Evolutionary conservation across 1,140 invertebrate genomes (phyloP).

Genomic region (Leptopilina boulardi): DNA sequence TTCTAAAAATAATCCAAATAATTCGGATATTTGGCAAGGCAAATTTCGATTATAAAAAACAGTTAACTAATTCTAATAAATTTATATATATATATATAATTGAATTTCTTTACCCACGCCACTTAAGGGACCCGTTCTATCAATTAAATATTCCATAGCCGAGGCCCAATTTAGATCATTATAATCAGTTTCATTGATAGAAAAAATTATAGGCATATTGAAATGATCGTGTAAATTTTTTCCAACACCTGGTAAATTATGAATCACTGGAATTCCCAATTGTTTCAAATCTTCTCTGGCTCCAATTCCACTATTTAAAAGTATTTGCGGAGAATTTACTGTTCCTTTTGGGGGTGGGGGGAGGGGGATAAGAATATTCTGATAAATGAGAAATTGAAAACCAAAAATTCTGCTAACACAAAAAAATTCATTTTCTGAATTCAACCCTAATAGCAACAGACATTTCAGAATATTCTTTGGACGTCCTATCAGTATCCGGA

Average conservation of each 20-base stretch:
- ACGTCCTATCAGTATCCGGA: no score
- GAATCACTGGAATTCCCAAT: conserved; percentile 61
- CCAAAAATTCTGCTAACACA: no score
- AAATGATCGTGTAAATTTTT: conserved; percentile 77
- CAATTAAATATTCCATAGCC: conserved; percentile 53
- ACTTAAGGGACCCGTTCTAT: conserved; percentile 86
- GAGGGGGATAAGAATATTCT: no score
- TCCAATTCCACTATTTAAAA: conserved; percentile 79
- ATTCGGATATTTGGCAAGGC: no score
- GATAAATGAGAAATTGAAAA: neutral
- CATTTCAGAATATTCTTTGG: no score
- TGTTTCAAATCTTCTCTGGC: conserved; percentile 72
- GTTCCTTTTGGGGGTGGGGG: conserved; percentile 69
- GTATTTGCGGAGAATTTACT: conserved; percentile 74
- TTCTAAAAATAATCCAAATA: no score
- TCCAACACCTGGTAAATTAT: conserved; percentile 77
- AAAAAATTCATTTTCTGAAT: no score
- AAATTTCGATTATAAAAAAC: no score
- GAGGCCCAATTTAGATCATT: conserved; percentile 39
- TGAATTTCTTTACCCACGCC: conserved; percentile 83
- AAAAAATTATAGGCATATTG: conserved; percentile 61
- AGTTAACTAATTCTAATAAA: no score
- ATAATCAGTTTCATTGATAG: conserved; percentile 30
- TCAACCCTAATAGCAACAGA: no score
- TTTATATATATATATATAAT: conserved; percentile 86